Conservation (phyloP, 2,888 invertebrate genomes). For the Pristionchus fissidentatus region DNA sequence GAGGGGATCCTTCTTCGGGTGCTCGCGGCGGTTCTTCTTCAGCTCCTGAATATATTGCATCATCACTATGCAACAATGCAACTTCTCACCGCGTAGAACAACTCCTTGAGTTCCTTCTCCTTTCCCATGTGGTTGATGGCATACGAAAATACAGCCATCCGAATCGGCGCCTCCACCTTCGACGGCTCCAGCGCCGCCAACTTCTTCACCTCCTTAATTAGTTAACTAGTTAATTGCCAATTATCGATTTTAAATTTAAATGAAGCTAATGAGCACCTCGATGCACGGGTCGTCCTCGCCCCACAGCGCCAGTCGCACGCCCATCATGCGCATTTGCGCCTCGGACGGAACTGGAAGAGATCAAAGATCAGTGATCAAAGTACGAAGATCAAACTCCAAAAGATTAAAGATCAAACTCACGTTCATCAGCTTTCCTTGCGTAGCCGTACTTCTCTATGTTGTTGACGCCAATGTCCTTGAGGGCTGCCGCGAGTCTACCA, state of each 20-base stretch:
- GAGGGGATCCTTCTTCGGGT: not conserved
- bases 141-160: not conserved
- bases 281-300: not conserved
- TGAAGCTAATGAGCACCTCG: not conserved
- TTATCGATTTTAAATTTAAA: slow-evolving; percentile 3
- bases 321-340: not conserved
- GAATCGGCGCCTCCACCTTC: not conserved
- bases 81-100: not conserved
- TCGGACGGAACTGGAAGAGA: not conserved
- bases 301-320: not conserved
- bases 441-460: no score
- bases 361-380: not conserved
- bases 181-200: not conserved
- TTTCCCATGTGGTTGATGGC: not conserved
- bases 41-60: not conserved
- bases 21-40: not conserved
- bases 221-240: not conserved
- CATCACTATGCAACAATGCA: not conserved
- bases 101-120: not conserved
- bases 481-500: no score
- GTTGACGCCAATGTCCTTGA: no score
- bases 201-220: not conserved
- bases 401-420: slow-evolving; percentile 17
- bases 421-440: no score
- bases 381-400: not conserved